Evolutionary conservation across 1,140 invertebrate species (phyloP), one percentile per base, ranked within the genome.

Genomic region (Drosophila pseudoobscura): DNA sequence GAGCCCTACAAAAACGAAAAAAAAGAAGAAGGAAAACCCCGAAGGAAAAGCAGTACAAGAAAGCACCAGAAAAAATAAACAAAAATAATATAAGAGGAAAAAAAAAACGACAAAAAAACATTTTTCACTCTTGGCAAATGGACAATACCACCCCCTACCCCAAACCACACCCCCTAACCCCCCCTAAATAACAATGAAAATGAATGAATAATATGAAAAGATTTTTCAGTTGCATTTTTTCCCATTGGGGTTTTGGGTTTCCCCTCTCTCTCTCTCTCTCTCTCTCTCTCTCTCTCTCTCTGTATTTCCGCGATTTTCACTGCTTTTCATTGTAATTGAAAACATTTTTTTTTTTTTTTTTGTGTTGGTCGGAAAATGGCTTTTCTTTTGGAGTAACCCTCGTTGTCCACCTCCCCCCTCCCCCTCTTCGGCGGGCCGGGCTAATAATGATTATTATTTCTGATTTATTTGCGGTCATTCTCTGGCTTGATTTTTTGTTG

Each of bases 121-220:
- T 78, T 79, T 78, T 78, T 74, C 57, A 61, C 49, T 74, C 60
- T 74, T 62, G 68, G 54, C 55, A 78, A 39, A 69, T 66, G 45
- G 45, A 59, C 54, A 75, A 70, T 13, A 2, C 35, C 35, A 39
- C 0, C 11, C 3, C 35, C 17, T 17, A 4, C 1, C 4, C 35
- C 35, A 54, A 51, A 64, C 35, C 45, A 44, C 52, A 49, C 46
- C 69, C 8, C 44, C 44, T 39, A 31, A 20, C 20, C 47, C 55
- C 5, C 1, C 20, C 41, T 13, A 64, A 80, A 75, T 64, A 80
- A 75, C 77, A 80, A 80, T 80, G 77, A 75, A 80, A 80, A 80
- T 80, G 59, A 80, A 80, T 80, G 77, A 80, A 79, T 69, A 80
- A 79, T 79, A 76, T 80, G 64, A 55, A 57, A 75, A 57, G 57